A percentile compares a stretch with the other conserved stretches of the same genome.
Evolutionary conservation across 2,888 invertebrate genomes (phyloP).

Genomic region (Autographa pulchrina): DNA sequence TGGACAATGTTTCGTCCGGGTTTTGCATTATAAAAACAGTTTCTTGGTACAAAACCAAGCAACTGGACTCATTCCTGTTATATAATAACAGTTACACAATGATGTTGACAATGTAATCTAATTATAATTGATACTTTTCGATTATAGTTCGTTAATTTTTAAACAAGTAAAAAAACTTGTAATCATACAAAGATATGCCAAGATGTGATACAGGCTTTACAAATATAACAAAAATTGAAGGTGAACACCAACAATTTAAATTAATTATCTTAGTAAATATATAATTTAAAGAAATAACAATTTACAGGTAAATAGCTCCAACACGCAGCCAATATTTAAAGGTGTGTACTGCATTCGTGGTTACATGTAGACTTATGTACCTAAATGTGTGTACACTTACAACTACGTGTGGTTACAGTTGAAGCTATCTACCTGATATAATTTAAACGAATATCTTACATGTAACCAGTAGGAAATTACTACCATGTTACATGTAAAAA

Average conservation of each 20-base stretch:
- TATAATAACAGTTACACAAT: slow-evolving; percentile 25
- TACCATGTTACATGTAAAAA: slow-evolving; percentile 13
- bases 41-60: slow-evolving; percentile 11
- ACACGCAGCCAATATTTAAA: neutral
- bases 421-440: slow-evolving; percentile 1
- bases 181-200: slow-evolving; percentile 10
- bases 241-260: slow-evolving; percentile 63
- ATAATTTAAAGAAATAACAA: slow-evolving; percentile 46
- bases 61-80: slow-evolving; percentile 17
- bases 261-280: slow-evolving; percentile 35
- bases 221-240: slow-evolving; percentile 29
- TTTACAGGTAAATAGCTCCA: slow-evolving; percentile 23
- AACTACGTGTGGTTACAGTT: slow-evolving; percentile 3
- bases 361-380: no score
- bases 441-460: slow-evolving; percentile 8
- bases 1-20: slow-evolving; percentile 4
- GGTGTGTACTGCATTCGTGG: neutral
- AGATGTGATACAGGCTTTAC: slow-evolving; percentile 13
- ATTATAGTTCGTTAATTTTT: slow-evolving; percentile 39
- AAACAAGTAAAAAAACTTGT: slow-evolving; percentile 17
- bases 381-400: neutral
- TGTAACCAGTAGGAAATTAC: slow-evolving; percentile 10
- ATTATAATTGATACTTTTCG: slow-evolving; percentile 2
- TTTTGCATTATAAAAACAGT: slow-evolving; percentile 13
- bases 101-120: slow-evolving; percentile 17